phyloP scores from a whole-genome alignment of 2,888 invertebrate genomes.

The Campopleginae sp. region DNA sequence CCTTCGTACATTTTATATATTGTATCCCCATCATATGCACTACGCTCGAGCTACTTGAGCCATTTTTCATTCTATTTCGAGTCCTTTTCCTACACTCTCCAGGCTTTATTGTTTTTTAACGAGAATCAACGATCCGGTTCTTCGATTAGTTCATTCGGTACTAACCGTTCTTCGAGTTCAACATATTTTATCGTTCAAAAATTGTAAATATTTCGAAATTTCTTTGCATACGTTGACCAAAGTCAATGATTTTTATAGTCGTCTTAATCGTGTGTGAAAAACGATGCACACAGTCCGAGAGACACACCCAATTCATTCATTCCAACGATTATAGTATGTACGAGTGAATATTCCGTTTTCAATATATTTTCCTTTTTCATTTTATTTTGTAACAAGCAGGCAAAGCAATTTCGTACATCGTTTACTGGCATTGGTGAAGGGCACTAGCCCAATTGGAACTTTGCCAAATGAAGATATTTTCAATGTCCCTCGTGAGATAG shows the following conservation, averaged over 20 bases:
- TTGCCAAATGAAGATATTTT: conserved; percentile 82
- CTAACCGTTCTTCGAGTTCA: background rate
- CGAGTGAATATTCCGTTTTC: background rate
- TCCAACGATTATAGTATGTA: background rate
- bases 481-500: conserved; percentile 76
- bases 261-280: background rate
- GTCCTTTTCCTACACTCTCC: background rate
- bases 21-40: conserved; percentile 7
- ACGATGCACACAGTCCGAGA: background rate
- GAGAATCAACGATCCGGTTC: background rate
- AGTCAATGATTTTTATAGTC: background rate
- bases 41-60: background rate
- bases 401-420: conserved; percentile 81
- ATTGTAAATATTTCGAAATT: background rate
- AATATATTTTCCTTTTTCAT: background rate
- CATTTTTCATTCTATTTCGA: background rate
- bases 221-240: background rate
- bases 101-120: background rate
- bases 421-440: conserved; percentile 82
- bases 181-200: background rate
- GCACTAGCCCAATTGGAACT: conserved; percentile 82
- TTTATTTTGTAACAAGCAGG: conserved; percentile 62
- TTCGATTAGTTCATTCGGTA: background rate
- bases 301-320: background rate
- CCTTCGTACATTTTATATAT: conserved; percentile 23